Conservation (phyloP, 2,888 invertebrate genomes). For the Blastobasis adustella region DNA sequence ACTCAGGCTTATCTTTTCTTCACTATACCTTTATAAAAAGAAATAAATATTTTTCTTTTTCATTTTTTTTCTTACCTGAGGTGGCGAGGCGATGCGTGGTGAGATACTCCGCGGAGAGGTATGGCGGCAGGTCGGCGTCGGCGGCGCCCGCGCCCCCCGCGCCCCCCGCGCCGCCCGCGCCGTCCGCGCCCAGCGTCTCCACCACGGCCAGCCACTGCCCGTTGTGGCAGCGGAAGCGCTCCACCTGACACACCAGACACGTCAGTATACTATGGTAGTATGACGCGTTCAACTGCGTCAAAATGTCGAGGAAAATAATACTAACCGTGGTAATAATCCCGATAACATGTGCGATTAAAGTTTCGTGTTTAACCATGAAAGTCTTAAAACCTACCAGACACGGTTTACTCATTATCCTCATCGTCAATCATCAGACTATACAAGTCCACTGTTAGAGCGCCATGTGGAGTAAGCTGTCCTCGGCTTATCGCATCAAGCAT, state of each 20-base stretch:
- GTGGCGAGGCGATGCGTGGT: constrained; percentile 63
- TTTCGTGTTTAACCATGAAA: no score
- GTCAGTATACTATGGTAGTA: neutral
- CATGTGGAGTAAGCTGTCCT: neutral
- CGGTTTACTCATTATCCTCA: no score
- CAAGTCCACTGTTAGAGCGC: neutral
- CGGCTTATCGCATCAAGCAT: no score
- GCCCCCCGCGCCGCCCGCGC: constrained; percentile 67
- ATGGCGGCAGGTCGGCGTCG: constrained; percentile 79
- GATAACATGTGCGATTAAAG: no score
- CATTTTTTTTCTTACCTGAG: no score
- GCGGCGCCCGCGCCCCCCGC: constrained; percentile 76
- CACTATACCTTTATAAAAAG: no score
- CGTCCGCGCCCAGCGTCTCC: constrained; percentile 79
- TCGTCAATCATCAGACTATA: no score
- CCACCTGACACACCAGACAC: constrained; percentile 70
- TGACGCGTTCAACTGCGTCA: no score
- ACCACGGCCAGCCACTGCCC: constrained; percentile 99
- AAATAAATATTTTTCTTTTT: no score
- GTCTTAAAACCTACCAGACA: neutral
- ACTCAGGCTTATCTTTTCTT: neutral
- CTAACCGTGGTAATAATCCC: no score
- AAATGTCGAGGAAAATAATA: no score
- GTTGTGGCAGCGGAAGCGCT: constrained; percentile 98
- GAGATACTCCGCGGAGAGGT: constrained; percentile 83